phyloP scores from a whole-genome alignment of 2,888 invertebrate species.

The Ormyrus rosae region DNA sequence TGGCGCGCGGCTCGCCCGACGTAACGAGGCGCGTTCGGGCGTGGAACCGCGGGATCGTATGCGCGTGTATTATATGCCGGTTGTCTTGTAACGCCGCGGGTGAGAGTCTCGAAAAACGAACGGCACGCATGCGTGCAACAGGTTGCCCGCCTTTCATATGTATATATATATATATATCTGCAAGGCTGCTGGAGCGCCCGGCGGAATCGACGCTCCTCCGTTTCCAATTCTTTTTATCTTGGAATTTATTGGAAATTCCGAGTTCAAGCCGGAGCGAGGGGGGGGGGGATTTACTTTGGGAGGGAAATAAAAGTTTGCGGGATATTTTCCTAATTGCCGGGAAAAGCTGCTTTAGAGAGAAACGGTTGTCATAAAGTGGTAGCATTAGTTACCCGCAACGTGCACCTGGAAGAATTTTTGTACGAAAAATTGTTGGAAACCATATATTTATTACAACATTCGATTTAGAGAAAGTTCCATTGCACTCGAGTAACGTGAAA shows the following conservation, averaged over 20 bases:
- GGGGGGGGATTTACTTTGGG: no score
- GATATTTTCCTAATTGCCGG: no score
- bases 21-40: neutral
- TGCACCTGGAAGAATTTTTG: neutral
- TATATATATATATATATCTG: no score
- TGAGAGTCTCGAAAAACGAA: no score
- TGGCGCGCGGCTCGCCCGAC: neutral
- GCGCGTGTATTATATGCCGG: neutral
- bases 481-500: neutral
- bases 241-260: no score
- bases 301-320: no score
- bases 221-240: no score
- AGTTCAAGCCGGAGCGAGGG: no score
- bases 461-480: constrained; percentile 13
- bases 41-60: neutral
- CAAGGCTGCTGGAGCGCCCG: no score
- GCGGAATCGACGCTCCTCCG: no score
- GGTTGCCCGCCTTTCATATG: neutral
- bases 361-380: neutral
- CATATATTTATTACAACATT: neutral
- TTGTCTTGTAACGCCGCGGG: no score
- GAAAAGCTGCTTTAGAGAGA: no score
- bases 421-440: neutral
- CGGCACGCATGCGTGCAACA: neutral
- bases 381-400: neutral